Percentiles rank a stretch among this genome's conserved stretches.
These are phyloP conservation scores for Ylistrum balloti DNA, from an alignment of 1,140 invertebrate genomes.

Conservation along the genomic window DNA sequence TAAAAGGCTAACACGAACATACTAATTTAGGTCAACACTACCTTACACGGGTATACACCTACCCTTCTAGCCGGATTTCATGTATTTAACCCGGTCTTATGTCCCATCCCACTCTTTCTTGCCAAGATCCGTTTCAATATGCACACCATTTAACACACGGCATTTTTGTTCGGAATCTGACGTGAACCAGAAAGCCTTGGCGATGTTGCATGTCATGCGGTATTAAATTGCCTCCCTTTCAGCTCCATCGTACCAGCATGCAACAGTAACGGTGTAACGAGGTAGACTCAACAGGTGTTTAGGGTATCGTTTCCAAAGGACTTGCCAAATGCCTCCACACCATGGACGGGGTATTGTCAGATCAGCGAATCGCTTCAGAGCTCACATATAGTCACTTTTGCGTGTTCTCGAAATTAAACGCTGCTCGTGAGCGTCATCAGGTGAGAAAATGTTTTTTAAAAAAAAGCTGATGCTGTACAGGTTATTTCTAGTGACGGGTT, in stretches of 20 bases:
- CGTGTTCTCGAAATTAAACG: conserved; percentile 30
- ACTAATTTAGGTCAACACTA: background rate
- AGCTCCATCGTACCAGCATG: conserved; percentile 28
- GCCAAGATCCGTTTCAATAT: background rate
- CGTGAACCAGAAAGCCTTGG: background rate
- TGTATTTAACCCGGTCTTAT: background rate
- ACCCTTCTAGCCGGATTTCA: background rate
- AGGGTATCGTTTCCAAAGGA: background rate
- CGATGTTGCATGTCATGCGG: conserved; percentile 14
- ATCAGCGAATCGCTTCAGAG: background rate
- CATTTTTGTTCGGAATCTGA: conserved; percentile 20
- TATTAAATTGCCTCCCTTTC: conserved; percentile 34
- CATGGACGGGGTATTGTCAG: background rate
- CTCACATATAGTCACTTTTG: background rate
- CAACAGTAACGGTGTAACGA: conserved; percentile 24
- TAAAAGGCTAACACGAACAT: background rate
- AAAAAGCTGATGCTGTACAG: background rate
- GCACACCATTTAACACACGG: conserved; percentile 6
- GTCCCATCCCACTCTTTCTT: background rate
- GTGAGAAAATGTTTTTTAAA: background rate
- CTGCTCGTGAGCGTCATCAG: conserved; percentile 20
- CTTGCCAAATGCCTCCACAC: conserved; percentile 30
- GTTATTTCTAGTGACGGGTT: background rate
- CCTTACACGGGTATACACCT: background rate
- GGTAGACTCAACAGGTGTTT: background rate